A percentile compares a stretch with the other conserved stretches of the same genome.
Conservation (phyloP, 2,113 vertebrate species). For the Paralichthys olivaceus region DNA sequence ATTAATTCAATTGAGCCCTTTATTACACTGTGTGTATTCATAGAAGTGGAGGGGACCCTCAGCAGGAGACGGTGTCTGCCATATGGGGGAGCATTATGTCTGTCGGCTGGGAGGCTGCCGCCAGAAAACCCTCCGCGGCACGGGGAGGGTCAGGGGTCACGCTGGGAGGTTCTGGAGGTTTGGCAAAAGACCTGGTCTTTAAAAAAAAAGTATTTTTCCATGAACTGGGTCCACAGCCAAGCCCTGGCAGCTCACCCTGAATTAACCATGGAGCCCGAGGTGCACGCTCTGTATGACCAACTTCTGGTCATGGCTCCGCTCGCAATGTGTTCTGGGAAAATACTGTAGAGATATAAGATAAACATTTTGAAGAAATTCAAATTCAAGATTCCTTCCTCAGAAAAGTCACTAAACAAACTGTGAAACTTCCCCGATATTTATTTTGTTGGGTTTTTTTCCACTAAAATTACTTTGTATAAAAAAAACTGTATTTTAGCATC, state of each 20-base stretch:
- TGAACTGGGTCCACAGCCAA: slow-evolving; percentile 6
- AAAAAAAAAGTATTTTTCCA: not conserved
- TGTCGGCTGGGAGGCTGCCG: slow-evolving; percentile 28
- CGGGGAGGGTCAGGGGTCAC: slow-evolving; percentile 38
- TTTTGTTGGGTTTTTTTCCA: too few species aligned
- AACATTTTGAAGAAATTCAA: too few species aligned
- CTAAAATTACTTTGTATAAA: too few species aligned
- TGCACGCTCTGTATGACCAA: not conserved
- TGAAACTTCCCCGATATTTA: too few species aligned
- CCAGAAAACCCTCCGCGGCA: slow-evolving; percentile 19
- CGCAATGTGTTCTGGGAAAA: not conserved
- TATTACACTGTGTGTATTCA: slow-evolving; percentile 63
- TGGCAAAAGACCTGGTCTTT: slow-evolving; percentile 36
- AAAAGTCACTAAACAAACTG: too few species aligned
- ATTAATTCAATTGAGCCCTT: slow-evolving; percentile 75
- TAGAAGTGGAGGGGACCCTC: slow-evolving; percentile 62
- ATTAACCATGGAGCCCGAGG: not conserved
- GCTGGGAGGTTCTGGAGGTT: slow-evolving; percentile 8
- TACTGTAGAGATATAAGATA: too few species aligned
- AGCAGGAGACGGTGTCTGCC: slow-evolving; percentile 65
- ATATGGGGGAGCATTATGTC: slow-evolving; percentile 66
- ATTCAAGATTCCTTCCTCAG: too few species aligned
- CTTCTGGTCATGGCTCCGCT: not conserved
- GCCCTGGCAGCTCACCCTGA: not conserved
- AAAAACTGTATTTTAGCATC: too few species aligned